Base-by-base conservation (phyloP, 2,888 invertebrate genomes). In the Drosophila kanekoi region DNA sequence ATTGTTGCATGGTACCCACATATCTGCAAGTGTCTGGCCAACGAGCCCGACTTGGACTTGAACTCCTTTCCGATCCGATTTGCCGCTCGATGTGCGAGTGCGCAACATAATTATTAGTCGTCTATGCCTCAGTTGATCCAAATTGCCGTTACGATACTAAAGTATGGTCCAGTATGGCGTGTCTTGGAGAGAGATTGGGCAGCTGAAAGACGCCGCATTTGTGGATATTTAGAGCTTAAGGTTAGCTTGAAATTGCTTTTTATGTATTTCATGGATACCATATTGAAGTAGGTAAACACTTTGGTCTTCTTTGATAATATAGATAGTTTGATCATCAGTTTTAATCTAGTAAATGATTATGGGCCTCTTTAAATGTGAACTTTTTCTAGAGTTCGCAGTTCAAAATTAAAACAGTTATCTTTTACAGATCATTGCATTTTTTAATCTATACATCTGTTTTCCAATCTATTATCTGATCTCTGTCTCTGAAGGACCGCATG, bases 31-130 rank as follows among this genome's bases (percentile, higher is more conserved):
- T 78, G 78, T 69, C 68, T 61, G 54, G 13, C 48, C 52, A 51
- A n/a, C 49, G 49, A 62, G 62, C 56, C 61, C 49, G 63, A 66
- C 62, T 60, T 59, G 59, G 56, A 73, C 57, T 73, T 59, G 48
- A 56, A 62, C 70, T 67, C 57, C 57, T 37, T 59, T n/a, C 14
- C 53, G 48, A 72, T 49, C 53, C 53, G 37, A 47, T 58, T 45
- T 61, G 63, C 6, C n/a, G 37, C 13, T 20, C 56, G 48, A 41
- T 71, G 54, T 45, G 62, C 65, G 64, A 33, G 47, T 61, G 44
- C 61, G 71, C 76, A 57, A 54, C 49, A 63, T 86, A 83, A 85
- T 83, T 83, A 85, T 86, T 72, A 85, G 78, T 78, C 69, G 61
- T 76, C 72, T 73, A 80, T 80, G 82, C 61, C 67, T 78, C 71